Base-by-base conservation (phyloP, 2,888 invertebrate genomes). In the Paralinhomoeus sp. region DNA sequence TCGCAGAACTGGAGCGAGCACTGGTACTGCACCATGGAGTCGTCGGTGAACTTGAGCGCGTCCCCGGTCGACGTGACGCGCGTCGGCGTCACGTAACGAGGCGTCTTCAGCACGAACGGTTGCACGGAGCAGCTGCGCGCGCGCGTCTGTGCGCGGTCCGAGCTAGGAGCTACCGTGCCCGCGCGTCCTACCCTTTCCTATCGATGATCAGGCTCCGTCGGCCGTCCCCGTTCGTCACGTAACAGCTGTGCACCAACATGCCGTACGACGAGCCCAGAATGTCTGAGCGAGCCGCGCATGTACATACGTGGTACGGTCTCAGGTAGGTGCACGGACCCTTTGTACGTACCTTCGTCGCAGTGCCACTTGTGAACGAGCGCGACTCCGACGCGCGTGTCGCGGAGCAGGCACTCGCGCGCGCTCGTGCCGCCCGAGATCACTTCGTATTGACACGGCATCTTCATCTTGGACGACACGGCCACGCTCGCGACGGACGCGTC, bases 1-100 rank as follows among this genome's bases (percentile, higher is more conserved):
- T 53, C 52, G 36, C 52, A 54, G 36, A 53, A 51, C 21, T 27
- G 18, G 7, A 53, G 24, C 13, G 43, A 42, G 44, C 53, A 53
- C 1, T 40, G 44, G 21, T 53, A 45, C 24, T 44, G 41, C 13
- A 54, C 23, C 9, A 43, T 39, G 18, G 45, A 35, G 17, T 42
- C 40, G 38, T 55, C 53, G 13, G 54, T 44, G 33, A 39, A 46
- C 34, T 45, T 44, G 31, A 48, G 45, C 3, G 36, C 43, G 2
- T 21, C 42, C n/a, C 34, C 45, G 21, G 23, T 43, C 21, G 43
- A 47, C 36, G 17, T 38, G 3, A 48, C 49, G 5, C 20, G 38
- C 31, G 46, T 35, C 9, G 45, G 41, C 18, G 33, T 40, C 12
- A 31, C 31, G 38, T 53, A 53, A 12, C 24, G 23, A 9, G 50